Evolutionary conservation across 2,888 invertebrate species (phyloP).

Genomic region (Apeira syringaria): DNA sequence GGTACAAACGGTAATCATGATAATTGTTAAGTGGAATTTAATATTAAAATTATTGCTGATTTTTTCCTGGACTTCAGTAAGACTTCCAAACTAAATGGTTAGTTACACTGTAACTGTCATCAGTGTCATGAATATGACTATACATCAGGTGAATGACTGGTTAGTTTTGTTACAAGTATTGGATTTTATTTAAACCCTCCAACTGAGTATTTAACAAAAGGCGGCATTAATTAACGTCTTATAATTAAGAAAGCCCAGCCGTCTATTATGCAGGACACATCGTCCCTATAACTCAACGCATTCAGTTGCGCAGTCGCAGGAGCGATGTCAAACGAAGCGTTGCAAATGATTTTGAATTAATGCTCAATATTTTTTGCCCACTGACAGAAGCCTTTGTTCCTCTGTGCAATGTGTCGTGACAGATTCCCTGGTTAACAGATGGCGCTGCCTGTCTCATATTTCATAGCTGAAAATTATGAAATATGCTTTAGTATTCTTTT

Average conservation of each 20-base stretch:
- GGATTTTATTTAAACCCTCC: no score
- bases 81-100: no score
- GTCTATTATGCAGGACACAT: slow-evolving; percentile 25
- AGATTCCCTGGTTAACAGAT: slow-evolving; percentile 22
- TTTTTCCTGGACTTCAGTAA: no score
- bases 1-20: no score
- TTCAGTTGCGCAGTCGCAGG: slow-evolving; percentile 27
- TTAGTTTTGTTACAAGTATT: no score
- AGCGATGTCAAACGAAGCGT: slow-evolving; percentile 50
- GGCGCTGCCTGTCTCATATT: slow-evolving; percentile 18
- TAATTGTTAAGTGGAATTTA: no score
- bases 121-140: no score
- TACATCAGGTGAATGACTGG: no score
- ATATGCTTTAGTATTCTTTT: slow-evolving; percentile 3
- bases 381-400: slow-evolving; percentile 35
- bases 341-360: slow-evolving; percentile 65
- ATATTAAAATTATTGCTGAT: no score
- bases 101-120: no score
- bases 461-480: slow-evolving; percentile 12
- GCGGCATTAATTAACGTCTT: slow-evolving; percentile 8
- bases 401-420: slow-evolving; percentile 32
- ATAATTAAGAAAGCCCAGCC: slow-evolving; percentile 26
- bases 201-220: no score
- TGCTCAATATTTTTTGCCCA: slow-evolving; percentile 35
- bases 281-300: slow-evolving; percentile 31